Conservation (phyloP, 1,140 invertebrate species). For the Drosophila navojoa region DNA sequence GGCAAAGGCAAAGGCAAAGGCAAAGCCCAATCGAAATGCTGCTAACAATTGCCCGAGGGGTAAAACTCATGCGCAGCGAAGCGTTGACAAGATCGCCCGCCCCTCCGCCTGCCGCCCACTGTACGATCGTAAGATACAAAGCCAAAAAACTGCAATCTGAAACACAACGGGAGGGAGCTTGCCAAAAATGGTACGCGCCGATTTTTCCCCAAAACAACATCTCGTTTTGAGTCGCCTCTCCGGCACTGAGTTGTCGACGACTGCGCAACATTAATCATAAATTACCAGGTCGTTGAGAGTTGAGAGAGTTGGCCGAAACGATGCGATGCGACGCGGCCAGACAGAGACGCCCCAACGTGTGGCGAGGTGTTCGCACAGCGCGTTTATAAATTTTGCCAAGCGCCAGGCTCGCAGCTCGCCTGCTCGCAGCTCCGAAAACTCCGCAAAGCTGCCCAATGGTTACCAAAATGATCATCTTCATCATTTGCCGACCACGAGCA, state of each 20-base stretch:
- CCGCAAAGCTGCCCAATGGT: neutral
- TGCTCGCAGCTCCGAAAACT: neutral
- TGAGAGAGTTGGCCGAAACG: slow-evolving; percentile 55
- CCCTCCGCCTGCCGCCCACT: slow-evolving; percentile 3
- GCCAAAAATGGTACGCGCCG: slow-evolving; percentile 76
- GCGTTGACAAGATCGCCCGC: slow-evolving; percentile 69
- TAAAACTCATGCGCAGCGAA: slow-evolving; percentile 56
- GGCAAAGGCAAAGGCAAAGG: neutral
- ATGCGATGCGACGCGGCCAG: neutral
- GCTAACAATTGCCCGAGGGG: slow-evolving; percentile 26
- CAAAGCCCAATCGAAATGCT: neutral
- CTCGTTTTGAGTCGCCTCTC: slow-evolving; percentile 23
- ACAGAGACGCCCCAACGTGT: slow-evolving; percentile 73
- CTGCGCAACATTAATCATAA: slow-evolving; percentile 79
- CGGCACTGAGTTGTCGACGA: slow-evolving; percentile 49
- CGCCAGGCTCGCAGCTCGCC: slow-evolving; percentile 51
- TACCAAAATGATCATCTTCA: slow-evolving; percentile 77
- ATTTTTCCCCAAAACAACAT: slow-evolving; percentile 47
- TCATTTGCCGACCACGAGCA: slow-evolving; percentile 66
- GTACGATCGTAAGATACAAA: neutral
- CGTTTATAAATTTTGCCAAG: slow-evolving; percentile 81
- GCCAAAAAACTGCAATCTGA: slow-evolving; percentile 55
- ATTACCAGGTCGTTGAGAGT: slow-evolving; percentile 79
- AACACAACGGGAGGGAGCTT: slow-evolving; percentile 72
- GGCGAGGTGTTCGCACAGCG: slow-evolving; percentile 77